Evolutionary conservation across 2,888 invertebrate species (phyloP), one percentile per base, ranked within the genome.

Genomic region (Pterobdella sp.): DNA sequence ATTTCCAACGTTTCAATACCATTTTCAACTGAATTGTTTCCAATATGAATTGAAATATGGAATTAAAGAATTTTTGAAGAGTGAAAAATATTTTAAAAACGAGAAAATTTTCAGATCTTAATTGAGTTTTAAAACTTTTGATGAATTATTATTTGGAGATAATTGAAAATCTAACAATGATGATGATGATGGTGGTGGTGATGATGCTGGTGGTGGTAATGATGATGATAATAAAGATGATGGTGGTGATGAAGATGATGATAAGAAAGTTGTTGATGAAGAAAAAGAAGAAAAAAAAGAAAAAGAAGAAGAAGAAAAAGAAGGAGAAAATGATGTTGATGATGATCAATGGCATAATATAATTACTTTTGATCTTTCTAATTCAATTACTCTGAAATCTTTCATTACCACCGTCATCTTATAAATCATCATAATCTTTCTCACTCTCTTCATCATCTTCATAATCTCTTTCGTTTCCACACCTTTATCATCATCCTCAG

Each of bases 371-470:
- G 52, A 49, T 49, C n/a, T 49, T 14, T 49, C 52, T 49, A 18
- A 18, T 49, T 18, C n/a, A 18, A n/a, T 18, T 49, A 49, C 14
- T 49, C 14, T n/a, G n/a, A n/a, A n/a, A n/a, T n/a, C n/a, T n/a
- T 36, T 73, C 73, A 63, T 71, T 72, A 56, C 73, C 71, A 32
- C 36, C 71, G 1, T 75, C 73, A 0, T 75, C 74, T 36, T 73
- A 60, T 34, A 52, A 18, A 66, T 75, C 70, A 49, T 75, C 73
- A 49, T 75, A 42, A 71, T 74, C 67, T 60, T 75, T 71, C 52
- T 73, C 68, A 56, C 63, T 71, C 26, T 71, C 73, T 36, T 72
- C 72, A 72, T 73, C 73, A 72, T 68, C 73, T 35, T 75, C 49
- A 68, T 71, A 69, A 67, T 68, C 72, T 0, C 70, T 49, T 22